Base-by-base conservation (phyloP, 2,888 invertebrate species). In the Cheilosia scutellata region DNA sequence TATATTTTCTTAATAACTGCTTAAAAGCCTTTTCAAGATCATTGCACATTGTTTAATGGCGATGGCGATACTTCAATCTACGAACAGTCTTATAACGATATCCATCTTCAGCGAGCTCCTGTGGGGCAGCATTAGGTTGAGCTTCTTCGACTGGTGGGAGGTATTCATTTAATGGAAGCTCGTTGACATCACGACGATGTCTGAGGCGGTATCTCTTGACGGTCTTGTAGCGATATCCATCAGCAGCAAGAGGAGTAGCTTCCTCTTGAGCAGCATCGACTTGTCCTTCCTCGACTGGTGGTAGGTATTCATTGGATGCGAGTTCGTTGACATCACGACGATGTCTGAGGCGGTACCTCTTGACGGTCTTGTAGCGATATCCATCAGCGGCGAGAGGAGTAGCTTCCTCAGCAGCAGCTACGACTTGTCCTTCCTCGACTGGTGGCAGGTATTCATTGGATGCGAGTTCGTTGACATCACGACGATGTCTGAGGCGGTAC, bases 301-400 rank as follows among this genome's bases (percentile, higher is more conserved):
- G 89, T 78, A 89, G 72, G 79, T 89, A 89, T 25, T 89, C 89
- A 0, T 78, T 87, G 5, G 80, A 70, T 83, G 82, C 83, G 3
- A 90, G 80, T 68, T 90, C 90, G 37, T 70, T 88, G 2, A 89
- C 90, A 77, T 90, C 90, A 88, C 90, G 90, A 78, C 88, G 89
- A 62, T 58, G 89, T 31, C 87, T 63, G 1, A 57, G 70, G 42
- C 82, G 86, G 33, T 87, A 88, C 2, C 66, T 75, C 60, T 89
- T 90, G 25, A 90, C 88, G 0, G 89, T 89, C 88, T 88, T 90
- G 89, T 89, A 89, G n/a, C 89, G 90, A 87, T 90, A 90, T 0
- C 31, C 87, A 71, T 53, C 88, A 62, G 31, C 77, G 60, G 53
- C 77, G 11, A 74, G 51, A 16, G 53, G 37, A 37, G 66, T n/a